Conservation (phyloP, 2,888 invertebrate genomes). For the Dichetophora obliterata region DNA sequence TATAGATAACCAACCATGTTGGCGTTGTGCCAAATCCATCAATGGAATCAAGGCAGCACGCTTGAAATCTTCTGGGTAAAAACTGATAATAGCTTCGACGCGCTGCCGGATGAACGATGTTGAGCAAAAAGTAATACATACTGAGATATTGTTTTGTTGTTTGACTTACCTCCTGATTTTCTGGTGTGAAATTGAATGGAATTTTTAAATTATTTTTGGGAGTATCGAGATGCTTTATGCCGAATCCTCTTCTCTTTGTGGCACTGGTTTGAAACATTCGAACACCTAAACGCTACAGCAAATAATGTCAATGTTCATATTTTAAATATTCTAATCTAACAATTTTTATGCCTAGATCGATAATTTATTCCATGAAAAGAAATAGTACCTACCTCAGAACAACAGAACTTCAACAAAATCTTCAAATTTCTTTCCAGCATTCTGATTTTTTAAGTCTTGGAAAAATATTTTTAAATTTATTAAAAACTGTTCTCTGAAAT, state of each 20-base stretch:
- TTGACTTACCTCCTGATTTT: conserved; percentile 81
- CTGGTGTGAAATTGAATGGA: conserved; percentile 90
- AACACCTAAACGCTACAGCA: conserved; percentile 58
- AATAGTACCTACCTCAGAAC: no score
- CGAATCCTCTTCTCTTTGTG: conserved; percentile 70
- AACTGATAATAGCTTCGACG: conserved; percentile 86
- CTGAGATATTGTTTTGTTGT: not conserved
- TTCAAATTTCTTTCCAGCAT: conserved; percentile 63
- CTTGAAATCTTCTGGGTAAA: conserved; percentile 97
- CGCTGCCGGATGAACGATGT: conserved; percentile 72
- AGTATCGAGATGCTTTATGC: conserved; percentile 89
- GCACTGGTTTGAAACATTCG: conserved; percentile 61
- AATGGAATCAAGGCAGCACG: conserved; percentile 96
- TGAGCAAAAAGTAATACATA: not conserved
- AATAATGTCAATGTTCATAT: not conserved
- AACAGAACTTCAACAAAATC: conserved; percentile 53
- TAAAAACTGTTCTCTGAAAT: no score
- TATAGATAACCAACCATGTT: conserved; percentile 98
- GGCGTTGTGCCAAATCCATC: conserved; percentile 96
- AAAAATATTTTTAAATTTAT: no score
- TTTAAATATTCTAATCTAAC: conserved; percentile 48
- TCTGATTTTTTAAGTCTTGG: conserved; percentile 40
- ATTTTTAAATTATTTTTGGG: conserved; percentile 89
- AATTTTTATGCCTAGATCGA: not conserved
- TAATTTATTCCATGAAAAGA: not conserved